Conservation (phyloP, 1,140 invertebrate species). For the Dryas iulia region DNA sequence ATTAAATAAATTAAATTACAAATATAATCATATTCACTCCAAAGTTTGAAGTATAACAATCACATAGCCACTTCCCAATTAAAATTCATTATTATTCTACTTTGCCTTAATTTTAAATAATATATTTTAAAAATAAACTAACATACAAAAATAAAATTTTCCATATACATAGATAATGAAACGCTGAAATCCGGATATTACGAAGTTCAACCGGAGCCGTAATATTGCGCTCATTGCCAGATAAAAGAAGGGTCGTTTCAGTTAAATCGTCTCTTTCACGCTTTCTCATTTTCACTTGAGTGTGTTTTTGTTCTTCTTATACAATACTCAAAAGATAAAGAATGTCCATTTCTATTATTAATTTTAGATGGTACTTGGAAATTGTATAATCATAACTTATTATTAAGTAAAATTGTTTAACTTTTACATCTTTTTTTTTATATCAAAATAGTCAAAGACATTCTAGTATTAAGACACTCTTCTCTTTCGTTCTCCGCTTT, state of each 20-base stretch:
- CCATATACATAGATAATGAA: conserved; percentile 39
- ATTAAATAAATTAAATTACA: too few relatives aligned
- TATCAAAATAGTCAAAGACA: too few relatives aligned
- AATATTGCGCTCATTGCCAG: conserved; percentile 35
- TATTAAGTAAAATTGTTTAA: too few relatives aligned
- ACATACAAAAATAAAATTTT: conserved; percentile 24
- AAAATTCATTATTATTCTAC: too few relatives aligned
- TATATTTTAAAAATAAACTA: neutral
- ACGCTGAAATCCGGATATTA: conserved; percentile 49
- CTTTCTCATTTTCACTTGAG: conserved; percentile 22
- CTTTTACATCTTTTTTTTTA: too few relatives aligned
- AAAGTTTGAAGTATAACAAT: too few relatives aligned
- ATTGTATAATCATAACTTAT: too few relatives aligned
- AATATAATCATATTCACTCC: too few relatives aligned
- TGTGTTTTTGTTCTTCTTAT: conserved; percentile 17
- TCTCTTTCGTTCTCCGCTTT: too few relatives aligned
- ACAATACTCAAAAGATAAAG: neutral
- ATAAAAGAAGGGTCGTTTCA: conserved; percentile 43
- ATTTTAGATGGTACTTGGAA: too few relatives aligned
- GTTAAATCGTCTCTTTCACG: conserved; percentile 29
- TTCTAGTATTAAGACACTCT: too few relatives aligned
- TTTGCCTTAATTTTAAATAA: neutral
- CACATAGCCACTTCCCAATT: too few relatives aligned
- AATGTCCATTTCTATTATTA: neutral
- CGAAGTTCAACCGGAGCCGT: conserved; percentile 39